Evolutionary conservation across 2,113 vertebrate genomes (phyloP), one percentile per base, ranked within the genome.

Genomic region (Phycodurus eques): DNA sequence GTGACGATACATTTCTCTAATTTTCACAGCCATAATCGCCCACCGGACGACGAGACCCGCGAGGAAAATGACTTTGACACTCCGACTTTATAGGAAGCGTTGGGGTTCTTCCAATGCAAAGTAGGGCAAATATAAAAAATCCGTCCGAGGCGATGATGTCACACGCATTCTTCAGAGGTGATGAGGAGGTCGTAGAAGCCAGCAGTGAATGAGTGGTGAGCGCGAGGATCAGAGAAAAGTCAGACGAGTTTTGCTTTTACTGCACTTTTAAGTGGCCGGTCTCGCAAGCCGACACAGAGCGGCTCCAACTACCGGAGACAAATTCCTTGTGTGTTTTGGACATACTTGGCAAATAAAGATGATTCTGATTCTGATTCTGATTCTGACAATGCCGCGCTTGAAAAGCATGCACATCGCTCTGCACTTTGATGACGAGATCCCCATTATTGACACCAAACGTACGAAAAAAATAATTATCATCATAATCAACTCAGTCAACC

Each of bases 401-500:
- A 15, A 61, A 31, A 33, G 27, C 22, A 31, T 8, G 49, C 15
- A 51, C 14, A 15, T 19, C 49, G 5, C 49, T 13, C 4, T 47
- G 46, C 35, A 39, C 35, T 39, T 39, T 39, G 1, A 39, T 39
- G 35, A 39, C 35, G 2, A 39, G 35, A 46, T 47, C 13, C 8
- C 46, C 46, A 14, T 47, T 47, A 47, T 47, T 47, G 4, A 14
- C 14, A 15, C 46, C 46, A 47, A 1, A 47, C 15, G 8, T 17
- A 19, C 54, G 22, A 57, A 57, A 27, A 57, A 10, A 57, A 57
- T n/a, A n/a, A n/a, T n/a, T n/a, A n/a, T n/a, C n/a, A 27, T 27
- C 1, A 27, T 27, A 27, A 54, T 17, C 6, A 54, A 17, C 68
- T 77, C 77, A 63, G 67, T 44, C 44, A 76, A 78, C 71, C 64